Evolutionary conservation across 2,797 vertebrate species (phyloP).

Genomic region (Amblyraja radiata): DNA sequence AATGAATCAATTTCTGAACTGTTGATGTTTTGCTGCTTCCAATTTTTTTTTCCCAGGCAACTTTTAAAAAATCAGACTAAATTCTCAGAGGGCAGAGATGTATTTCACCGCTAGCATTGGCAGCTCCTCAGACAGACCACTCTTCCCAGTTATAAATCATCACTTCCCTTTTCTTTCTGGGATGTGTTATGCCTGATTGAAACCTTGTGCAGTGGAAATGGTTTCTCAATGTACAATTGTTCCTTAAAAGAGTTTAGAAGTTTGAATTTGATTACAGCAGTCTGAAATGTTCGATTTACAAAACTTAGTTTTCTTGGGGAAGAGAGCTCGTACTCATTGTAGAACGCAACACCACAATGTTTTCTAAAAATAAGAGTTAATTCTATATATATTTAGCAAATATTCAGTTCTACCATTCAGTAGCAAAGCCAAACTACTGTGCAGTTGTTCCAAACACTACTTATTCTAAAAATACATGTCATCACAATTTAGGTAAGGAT

Average conservation of each 20-base stretch:
- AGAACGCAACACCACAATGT: not conserved
- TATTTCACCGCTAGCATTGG: not conserved
- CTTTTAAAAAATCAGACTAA: not conserved
- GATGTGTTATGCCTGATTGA: not conserved
- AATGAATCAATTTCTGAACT: not conserved
- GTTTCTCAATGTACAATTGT: conserved; percentile 2
- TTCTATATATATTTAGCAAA: not conserved
- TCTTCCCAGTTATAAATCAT: conserved; percentile 28
- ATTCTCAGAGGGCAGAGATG: not conserved
- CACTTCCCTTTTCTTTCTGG: conserved; percentile 25
- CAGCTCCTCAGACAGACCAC: not conserved
- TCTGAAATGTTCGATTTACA: not conserved
- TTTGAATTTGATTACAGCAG: not conserved
- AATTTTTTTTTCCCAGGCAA: not conserved
- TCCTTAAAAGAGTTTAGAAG: not conserved
- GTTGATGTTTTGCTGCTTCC: not conserved
- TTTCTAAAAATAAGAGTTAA: not conserved
- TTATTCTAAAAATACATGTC: not conserved
- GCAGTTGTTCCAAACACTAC: not conserved
- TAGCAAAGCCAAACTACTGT: not conserved
- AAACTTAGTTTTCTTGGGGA: not conserved
- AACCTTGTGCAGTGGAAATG: not conserved
- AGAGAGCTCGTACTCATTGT: not conserved
- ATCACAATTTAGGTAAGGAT: not conserved
- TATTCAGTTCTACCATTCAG: not conserved